Conservation (phyloP, 2,113 vertebrate genomes). For the Brachyhypopomus gauderio region DNA sequence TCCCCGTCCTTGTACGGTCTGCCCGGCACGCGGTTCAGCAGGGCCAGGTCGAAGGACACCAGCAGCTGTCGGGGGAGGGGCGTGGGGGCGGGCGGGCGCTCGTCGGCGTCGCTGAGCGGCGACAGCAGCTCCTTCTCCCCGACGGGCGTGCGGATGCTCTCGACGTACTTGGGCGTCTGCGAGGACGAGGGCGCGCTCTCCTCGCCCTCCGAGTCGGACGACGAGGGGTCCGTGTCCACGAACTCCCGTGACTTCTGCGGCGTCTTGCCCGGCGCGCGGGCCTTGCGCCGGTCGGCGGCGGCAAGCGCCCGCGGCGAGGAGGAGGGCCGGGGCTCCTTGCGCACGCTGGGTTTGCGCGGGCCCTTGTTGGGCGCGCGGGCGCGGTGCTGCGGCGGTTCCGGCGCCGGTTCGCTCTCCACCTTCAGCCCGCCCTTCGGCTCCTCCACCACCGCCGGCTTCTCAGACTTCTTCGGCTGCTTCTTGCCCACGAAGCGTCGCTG, state of each 20-base stretch:
- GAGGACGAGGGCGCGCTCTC: slow-evolving; percentile 95
- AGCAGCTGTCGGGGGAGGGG: slow-evolving; percentile 78
- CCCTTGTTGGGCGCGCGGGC: slow-evolving; percentile 94
- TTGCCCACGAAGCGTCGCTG: slow-evolving; percentile 88
- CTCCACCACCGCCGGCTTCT: slow-evolving; percentile 85
- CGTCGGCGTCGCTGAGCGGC: slow-evolving; percentile 92
- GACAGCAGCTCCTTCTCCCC: slow-evolving; percentile 95
- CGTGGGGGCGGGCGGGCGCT: slow-evolving; percentile 81
- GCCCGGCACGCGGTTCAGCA: slow-evolving; percentile 90
- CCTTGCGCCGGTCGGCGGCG: slow-evolving; percentile 86
- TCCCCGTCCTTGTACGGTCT: slow-evolving; percentile 87
- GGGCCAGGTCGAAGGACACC: slow-evolving; percentile 95
- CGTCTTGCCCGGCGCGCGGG: slow-evolving; percentile 85
- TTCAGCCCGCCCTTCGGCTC: slow-evolving; percentile 91
- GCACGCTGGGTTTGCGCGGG: slow-evolving; percentile 90
- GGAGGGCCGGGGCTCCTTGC: slow-evolving; percentile 88
- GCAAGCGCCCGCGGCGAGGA: slow-evolving; percentile 78
- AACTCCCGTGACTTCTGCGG: slow-evolving; percentile 94
- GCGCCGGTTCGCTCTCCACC: slow-evolving; percentile 91
- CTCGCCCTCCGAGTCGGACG: slow-evolving; percentile 95
- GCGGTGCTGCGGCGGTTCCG: slow-evolving; percentile 84
- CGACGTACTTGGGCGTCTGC: slow-evolving; percentile 93
- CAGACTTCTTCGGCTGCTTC: slow-evolving; percentile 95
- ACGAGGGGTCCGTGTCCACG: slow-evolving; percentile 92
- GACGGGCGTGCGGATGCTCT: slow-evolving; percentile 93